Base-by-base conservation (phyloP, 2,888 invertebrate species). In the Carterocephalus palaemon region DNA sequence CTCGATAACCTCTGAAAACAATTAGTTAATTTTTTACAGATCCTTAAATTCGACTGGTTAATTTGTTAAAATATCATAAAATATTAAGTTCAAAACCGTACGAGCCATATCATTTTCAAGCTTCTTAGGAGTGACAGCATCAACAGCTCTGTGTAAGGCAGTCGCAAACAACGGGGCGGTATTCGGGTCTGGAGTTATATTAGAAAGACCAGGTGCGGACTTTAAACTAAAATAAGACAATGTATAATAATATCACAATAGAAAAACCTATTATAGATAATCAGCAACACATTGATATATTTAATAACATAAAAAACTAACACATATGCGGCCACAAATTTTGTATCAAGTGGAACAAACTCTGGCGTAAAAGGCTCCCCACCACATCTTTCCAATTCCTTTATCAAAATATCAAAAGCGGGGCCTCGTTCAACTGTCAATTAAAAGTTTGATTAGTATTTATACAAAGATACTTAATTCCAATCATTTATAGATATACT, bases 371-470 rank as follows among this genome's bases (percentile, higher is more conserved):
- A 81, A 0, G 47, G 24, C 0, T 62, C 60, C 0, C 52, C 53
- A 1, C 79, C 80, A 2, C 62, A 22, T 5, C 47, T 50, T 13
- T 69, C 62, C 22, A 82, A 49, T 37, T 62, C 62, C 20, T 69
- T 64, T 16, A 80, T 62, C 4, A 82, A 47, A 4, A 74, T 28
- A 10, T 81, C 71, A 51, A 82, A 82, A 0, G 77, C 78, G 9
- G 78, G 75, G 0, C 81, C 81, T 4, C 78, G 69, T 54, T 82
- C 81, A 56, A 52, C 82, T 82, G 53, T 2, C 58, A 60, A 40
- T 31, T 36, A 20, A 31, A 32, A n/a, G n/a, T n/a, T n/a, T n/a
- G n/a, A n/a, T n/a, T n/a, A n/a, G n/a, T n/a, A n/a, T n/a, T n/a
- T n/a, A n/a, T n/a, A n/a, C n/a, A n/a, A n/a, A n/a, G n/a, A n/a